These are phyloP conservation scores for Styela clava DNA, from an alignment of 23 tunicate species.

Conservation along the genomic window DNA sequence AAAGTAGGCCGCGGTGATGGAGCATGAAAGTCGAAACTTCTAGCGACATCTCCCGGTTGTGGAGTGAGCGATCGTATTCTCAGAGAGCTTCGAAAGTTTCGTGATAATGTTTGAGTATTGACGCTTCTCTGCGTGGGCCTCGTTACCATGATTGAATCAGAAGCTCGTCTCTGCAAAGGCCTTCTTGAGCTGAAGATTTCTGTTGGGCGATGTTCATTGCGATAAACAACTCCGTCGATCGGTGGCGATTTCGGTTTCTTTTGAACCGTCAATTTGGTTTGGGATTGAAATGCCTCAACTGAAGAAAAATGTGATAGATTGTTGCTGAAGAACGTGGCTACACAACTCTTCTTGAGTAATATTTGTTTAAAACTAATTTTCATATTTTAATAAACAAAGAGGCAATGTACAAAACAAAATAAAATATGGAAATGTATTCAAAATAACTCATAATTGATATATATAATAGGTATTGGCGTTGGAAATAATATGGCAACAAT, in stretches of 20 bases:
- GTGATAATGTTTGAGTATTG: background rate
- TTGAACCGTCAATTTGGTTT: background rate
- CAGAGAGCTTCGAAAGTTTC: background rate
- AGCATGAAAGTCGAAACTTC: background rate
- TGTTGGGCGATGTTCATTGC: background rate
- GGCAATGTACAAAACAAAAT: too few species aligned
- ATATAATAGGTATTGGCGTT: too few species aligned
- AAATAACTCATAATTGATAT: too few species aligned
- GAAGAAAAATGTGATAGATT: slow-evolving; percentile 12
- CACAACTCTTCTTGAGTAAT: too few species aligned
- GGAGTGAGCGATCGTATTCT: background rate
- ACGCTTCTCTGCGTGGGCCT: background rate
- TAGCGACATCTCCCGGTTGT: background rate
- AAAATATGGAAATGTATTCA: too few species aligned
- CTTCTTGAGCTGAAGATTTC: background rate
- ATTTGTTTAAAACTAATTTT: too few species aligned
- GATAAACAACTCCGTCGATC: background rate
- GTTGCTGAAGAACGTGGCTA: too few species aligned
- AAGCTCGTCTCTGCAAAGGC: background rate
- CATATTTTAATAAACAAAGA: too few species aligned
- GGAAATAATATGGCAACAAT: too few species aligned
- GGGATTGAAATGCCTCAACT: slow-evolving; percentile 8
- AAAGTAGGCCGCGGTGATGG: background rate
- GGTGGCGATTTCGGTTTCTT: background rate
- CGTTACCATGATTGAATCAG: background rate